These are phyloP conservation scores for Didymodactylos carnosus DNA, from an alignment of 2,888 invertebrate species.

Conservation along the genomic window DNA sequence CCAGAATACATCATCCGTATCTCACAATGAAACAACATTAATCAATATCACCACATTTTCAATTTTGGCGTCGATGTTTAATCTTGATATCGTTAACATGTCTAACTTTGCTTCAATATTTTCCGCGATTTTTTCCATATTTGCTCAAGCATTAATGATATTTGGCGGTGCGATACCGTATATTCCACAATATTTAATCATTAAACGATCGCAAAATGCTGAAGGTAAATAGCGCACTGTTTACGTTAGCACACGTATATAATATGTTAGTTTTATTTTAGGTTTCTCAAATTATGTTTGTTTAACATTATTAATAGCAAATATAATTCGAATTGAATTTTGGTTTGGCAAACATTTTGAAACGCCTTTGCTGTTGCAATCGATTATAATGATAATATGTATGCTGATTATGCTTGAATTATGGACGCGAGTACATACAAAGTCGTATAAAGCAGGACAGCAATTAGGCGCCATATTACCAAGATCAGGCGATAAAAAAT, in stretches of 20 bases:
- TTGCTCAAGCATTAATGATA: no score
- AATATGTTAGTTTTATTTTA: no score
- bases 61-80: no score
- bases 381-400: slow-evolving; percentile 81
- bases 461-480: not conserved
- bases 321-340: slow-evolving; percentile 84
- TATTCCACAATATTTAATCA: slow-evolving; percentile 83
- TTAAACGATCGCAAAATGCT: slow-evolving; percentile 66
- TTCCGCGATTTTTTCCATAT: no score
- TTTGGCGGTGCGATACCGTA: slow-evolving; percentile 84
- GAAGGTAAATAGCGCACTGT: no score
- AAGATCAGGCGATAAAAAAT: not conserved
- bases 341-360: slow-evolving; percentile 97
- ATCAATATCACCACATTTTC: no score
- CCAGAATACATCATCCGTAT: no score
- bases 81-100: no score
- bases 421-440: slow-evolving; percentile 55
- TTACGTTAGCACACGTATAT: no score
- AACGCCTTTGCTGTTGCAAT: slow-evolving; percentile 75
- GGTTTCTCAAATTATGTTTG: slow-evolving; percentile 86
- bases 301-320: slow-evolving; percentile 75
- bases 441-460: not conserved
- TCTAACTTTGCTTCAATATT: no score
- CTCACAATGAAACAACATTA: no score
- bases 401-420: slow-evolving; percentile 88